Conservation (phyloP, 2,888 invertebrate genomes). For the Clanis bilineata region DNA sequence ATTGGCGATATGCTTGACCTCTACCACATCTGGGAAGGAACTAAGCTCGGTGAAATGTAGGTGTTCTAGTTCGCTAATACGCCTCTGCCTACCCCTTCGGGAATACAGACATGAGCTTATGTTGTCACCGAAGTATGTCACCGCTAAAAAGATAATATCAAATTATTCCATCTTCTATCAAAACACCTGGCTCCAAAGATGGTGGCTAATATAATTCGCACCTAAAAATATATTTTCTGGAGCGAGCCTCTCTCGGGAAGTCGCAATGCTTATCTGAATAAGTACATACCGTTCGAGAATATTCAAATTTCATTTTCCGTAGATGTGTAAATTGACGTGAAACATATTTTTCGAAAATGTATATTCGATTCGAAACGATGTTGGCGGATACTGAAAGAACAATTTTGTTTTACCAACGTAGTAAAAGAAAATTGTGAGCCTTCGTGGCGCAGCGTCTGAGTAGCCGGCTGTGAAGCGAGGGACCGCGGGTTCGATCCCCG, state of each 20-base stretch:
- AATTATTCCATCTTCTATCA: background rate
- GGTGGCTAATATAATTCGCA: background rate
- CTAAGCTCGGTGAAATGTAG: no score
- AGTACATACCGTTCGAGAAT: conserved; percentile 39
- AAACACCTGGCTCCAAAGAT: background rate
- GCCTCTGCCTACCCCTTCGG: no score
- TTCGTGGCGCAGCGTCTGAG: no score
- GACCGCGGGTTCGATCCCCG: background rate
- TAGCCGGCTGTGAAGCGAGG: no score
- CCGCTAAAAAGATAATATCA: background rate
- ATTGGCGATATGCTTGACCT: no score
- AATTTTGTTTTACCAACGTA: background rate
- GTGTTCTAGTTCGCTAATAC: no score
- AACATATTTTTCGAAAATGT: conserved; percentile 41
- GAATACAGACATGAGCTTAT: no score
- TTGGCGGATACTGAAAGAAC: background rate
- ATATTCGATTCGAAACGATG: background rate
- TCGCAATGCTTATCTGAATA: conserved; percentile 15
- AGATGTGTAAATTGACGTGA: conserved; percentile 53
- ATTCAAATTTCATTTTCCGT: conserved; percentile 61
- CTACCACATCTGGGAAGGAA: no score
- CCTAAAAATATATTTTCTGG: background rate
- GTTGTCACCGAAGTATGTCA: no score
- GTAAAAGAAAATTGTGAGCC: no score
- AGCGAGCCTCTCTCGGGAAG: background rate